These are phyloP conservation scores for Xestia rhomboidea DNA, from an alignment of 2,888 invertebrate species.

Conservation along the genomic window DNA sequence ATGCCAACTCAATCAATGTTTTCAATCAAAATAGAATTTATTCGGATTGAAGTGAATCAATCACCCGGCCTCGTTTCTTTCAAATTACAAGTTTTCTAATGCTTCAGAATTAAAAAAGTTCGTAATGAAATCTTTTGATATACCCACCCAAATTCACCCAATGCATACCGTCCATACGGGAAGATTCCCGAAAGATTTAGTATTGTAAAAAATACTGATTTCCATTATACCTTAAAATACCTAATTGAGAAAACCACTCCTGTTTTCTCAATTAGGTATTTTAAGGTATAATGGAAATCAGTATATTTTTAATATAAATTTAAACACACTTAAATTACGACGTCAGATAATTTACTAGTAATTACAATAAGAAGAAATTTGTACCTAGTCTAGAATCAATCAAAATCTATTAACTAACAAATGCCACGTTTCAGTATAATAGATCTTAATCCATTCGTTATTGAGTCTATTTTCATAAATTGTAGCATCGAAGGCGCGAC, in stretches of 20 bases:
- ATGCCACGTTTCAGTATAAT: not conserved
- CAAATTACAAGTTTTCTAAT: constrained; percentile 25
- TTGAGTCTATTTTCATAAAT: constrained; percentile 28
- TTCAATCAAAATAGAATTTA: constrained; percentile 39
- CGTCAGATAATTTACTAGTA: not conserved
- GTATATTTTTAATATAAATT: no score
- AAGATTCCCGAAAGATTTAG: not conserved
- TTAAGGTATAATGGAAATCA: not conserved
- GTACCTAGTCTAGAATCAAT: constrained; percentile 4
- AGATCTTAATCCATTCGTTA: not conserved
- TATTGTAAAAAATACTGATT: not conserved
- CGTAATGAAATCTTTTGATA: constrained; percentile 26
- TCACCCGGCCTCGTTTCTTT: constrained; percentile 10
- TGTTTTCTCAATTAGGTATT: not conserved
- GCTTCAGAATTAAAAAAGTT: constrained; percentile 40
- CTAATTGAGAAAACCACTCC: not conserved
- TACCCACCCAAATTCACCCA: not conserved
- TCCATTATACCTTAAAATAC: not conserved
- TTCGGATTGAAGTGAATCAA: constrained; percentile 39
- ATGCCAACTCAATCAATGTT: constrained; percentile 38
- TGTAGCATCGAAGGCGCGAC: constrained; percentile 16
- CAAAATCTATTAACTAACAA: constrained; percentile 1
- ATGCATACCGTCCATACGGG: not conserved
- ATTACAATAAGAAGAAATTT: not conserved
- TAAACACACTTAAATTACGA: not conserved